A percentile compares a stretch with the other conserved stretches of the same genome.
Evolutionary conservation across 1,140 invertebrate species (phyloP).

Genomic region (Drosophila seguyi): DNA sequence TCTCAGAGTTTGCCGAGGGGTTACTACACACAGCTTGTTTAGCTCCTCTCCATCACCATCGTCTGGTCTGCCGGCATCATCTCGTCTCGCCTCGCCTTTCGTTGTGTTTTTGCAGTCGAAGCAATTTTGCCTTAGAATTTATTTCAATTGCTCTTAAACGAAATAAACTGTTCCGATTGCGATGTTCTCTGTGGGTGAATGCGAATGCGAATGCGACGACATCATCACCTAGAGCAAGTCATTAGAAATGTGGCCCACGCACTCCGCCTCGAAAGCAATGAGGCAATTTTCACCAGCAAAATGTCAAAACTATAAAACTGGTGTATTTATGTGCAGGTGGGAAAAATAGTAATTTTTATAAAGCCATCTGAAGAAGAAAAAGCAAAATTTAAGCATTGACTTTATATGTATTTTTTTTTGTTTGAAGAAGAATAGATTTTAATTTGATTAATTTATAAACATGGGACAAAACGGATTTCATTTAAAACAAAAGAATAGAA

Average conservation of each 20-base stretch:
- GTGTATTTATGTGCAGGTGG: constrained; percentile 2
- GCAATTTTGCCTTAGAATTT: constrained; percentile 61
- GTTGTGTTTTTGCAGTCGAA: not conserved
- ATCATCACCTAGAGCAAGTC: constrained; percentile 40
- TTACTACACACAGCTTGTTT: constrained; percentile 10
- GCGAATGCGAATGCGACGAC: constrained; percentile 17
- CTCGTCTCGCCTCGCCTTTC: constrained; percentile 14
- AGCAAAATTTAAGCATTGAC: too few species aligned
- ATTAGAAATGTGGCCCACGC: constrained; percentile 49
- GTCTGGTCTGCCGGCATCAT: too few species aligned
- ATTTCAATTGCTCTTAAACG: constrained; percentile 71
- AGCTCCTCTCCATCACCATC: not conserved
- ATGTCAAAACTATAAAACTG: constrained; percentile 6
- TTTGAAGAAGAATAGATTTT: too few species aligned
- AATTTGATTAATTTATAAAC: too few species aligned
- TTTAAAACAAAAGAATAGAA: too few species aligned
- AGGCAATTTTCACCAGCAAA: constrained; percentile 24
- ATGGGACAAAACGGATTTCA: too few species aligned
- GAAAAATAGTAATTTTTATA: not conserved
- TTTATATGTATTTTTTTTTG: too few species aligned
- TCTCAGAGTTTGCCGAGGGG: constrained; percentile 22
- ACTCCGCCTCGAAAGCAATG: constrained; percentile 15
- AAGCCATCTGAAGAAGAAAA: not conserved
- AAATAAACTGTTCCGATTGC: constrained; percentile 42
- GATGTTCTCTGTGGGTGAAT: constrained; percentile 21